Base-by-base conservation (phyloP, 30 jellyfish, hydroid and myxozoan genomes). In the Aurelia sp. region DNA sequence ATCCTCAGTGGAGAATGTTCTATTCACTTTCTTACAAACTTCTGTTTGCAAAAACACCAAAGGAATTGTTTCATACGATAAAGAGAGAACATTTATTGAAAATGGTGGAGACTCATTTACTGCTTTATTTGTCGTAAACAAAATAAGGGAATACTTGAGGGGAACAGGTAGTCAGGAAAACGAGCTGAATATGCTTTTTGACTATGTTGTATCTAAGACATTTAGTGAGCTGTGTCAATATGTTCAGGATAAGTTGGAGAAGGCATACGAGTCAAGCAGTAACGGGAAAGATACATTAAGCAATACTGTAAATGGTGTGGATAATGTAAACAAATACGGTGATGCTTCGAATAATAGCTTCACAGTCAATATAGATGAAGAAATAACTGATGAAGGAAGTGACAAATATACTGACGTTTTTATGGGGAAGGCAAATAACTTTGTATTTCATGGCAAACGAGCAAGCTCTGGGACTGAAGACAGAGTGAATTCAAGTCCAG, bases 41-140 rank as follows among this genome's bases (percentile, higher is more conserved):
- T 53, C 81, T 3, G 37, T 64, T 59, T 58, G 63, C 21, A 4
- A 58, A n/a, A 47, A 16, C 0, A 17, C 9, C 9, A 35, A 66
- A 20, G 52, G 21, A 17, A 37, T 64, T 35, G 33, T 19, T 13
- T 40, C 15, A 7, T 78, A 78, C 53, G 73, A 78, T 72, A 64
- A 48, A 70, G 59, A 61, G 27, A 78, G 74, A 6, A 85, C 44
- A 19, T 94, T 94, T 66, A 58, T 82, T 30, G 90, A 65, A 53
- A 70, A 58, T 21, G 99, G 99, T 7, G 99, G 99, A 31, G 74
- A 84, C 60, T 94, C 99, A n/a, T 84, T 94, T 23, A 66, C 80
- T 19, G 97, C 97, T 23, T 85, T 82, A 22, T 88, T 19, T 74
- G 68, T 94, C 15, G 92, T 62, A 62, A 89, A 85, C 66, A 75